Base-by-base conservation (phyloP, 2,888 invertebrate species). In the Sphaerophoria rueppellii region DNA sequence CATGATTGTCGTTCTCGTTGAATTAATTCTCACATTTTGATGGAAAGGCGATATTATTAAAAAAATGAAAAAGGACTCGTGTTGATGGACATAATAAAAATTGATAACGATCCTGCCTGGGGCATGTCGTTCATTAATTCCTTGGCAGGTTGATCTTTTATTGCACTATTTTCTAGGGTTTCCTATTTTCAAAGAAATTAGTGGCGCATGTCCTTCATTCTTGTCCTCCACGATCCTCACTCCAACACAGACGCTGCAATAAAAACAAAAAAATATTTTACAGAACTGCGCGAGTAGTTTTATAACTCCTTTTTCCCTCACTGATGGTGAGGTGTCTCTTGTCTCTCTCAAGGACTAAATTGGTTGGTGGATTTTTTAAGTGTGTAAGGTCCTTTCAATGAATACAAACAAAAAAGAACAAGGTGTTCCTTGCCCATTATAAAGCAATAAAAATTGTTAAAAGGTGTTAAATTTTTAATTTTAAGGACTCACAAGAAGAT, bases 401-500 rank as follows among this genome's bases (percentile, higher is more conserved):
- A 65, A 63, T 60, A 24, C 24, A 24, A 24, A 24, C 1, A 24
- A 24, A 24, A 55, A 50, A 65, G 11, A 50, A 50, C 50, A 65
- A 65, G 65, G 50, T 70, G 65, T 73, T 46, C 24, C 61, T 57
- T 35, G 73, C 46, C 50, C 71, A 77, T 85, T 80, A 85, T 85
- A 85, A 73, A 77, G 85, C 70, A 73, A 85, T 85, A 81, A 85
- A 76, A 52, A 52, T 48, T 54, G 76, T 35, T 50, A 32, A 76
- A 85, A 85, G 85, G 85, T 85, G 85, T 85, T 85, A 81, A 81
- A 69, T 81, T 85, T 76, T 85, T 85, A 77, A 81, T 77, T 85
- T 57, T 46, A 61, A 50, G 43, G 24, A 43, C 24, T 24, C 24
- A 24, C 24, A 63, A 57, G 6, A 60, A n/a, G 0, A 16, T 7